Evolutionary conservation across 30 jellyfish, hydroid and myxozoan genomes (phyloP).

Genomic region (Hydractinia echinata): DNA sequence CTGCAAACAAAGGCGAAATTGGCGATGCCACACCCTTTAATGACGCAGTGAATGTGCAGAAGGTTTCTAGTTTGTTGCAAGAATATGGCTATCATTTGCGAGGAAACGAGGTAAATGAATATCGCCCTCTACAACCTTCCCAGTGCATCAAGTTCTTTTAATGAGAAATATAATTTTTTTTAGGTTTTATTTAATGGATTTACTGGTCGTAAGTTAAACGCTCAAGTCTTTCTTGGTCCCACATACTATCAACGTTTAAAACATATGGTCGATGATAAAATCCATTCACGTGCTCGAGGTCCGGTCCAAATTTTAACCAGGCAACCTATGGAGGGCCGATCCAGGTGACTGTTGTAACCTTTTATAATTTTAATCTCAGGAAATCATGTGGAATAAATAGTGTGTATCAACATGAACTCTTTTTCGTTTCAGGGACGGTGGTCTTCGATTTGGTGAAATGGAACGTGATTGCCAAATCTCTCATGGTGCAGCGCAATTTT

Average conservation of each 20-base stretch:
- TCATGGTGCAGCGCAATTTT: constrained; percentile 99
- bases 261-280: constrained; percentile 99
- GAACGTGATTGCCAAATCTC: constrained; percentile 99
- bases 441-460: constrained; percentile 99
- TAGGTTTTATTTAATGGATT: constrained; percentile 93
- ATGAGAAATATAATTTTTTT: not conserved
- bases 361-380: not conserved
- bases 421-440: constrained; percentile 85
- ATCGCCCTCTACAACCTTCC: not conserved
- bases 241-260: constrained; percentile 97
- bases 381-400: not conserved
- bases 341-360: constrained; percentile 48
- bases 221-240: constrained; percentile 98
- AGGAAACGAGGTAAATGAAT: constrained; percentile 87
- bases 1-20: constrained; percentile 99
- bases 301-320: constrained; percentile 98
- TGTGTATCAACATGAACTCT: not conserved
- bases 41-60: constrained; percentile 98
- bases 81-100: constrained; percentile 98
- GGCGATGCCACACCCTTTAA: constrained; percentile 99
- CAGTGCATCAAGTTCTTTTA: not conserved
- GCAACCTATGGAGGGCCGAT: constrained; percentile 99
- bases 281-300: constrained; percentile 99
- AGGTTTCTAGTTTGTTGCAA: constrained; percentile 72
- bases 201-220: constrained; percentile 97